Percentiles rank a stretch among this genome's conserved stretches.
These are phyloP conservation scores for Gnathonemus longibarbis DNA, from an alignment of 2,113 vertebrate genomes.

Conservation along the genomic window DNA sequence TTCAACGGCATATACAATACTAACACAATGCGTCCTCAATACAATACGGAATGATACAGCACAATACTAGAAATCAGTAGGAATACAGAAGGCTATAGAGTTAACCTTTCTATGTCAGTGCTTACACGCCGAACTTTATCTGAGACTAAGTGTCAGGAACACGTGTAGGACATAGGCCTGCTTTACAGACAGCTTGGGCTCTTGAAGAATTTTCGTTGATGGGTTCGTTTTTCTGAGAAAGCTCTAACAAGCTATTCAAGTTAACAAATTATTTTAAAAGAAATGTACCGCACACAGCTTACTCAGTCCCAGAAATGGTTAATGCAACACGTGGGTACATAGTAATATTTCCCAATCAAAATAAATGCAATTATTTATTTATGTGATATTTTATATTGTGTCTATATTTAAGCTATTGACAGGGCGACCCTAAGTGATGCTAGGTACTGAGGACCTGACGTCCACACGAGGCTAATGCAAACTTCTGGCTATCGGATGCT, in stretches of 20 bases:
- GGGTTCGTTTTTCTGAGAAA: not conserved
- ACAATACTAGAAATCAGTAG: not conserved
- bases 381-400: not conserved
- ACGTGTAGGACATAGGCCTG: not conserved
- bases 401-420: constrained; percentile 15
- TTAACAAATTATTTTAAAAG: not conserved
- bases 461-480: constrained; percentile 1
- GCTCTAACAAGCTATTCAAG: not conserved
- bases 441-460: not conserved
- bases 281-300: not conserved
- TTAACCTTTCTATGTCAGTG: not conserved
- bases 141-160: not conserved
- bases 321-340: not conserved
- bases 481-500: constrained; percentile 32
- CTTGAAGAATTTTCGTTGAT: not conserved
- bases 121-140: not conserved
- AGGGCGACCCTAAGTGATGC: not conserved
- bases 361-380: not conserved
- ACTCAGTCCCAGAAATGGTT: not conserved
- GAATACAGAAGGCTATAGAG: not conserved
- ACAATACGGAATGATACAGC: not conserved
- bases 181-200: not conserved
- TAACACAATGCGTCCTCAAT: not conserved
- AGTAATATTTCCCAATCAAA: not conserved
- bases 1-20: not conserved